Conservation (phyloP, 2,797 vertebrate species). For the Lagorchestes hirsutus region DNA sequence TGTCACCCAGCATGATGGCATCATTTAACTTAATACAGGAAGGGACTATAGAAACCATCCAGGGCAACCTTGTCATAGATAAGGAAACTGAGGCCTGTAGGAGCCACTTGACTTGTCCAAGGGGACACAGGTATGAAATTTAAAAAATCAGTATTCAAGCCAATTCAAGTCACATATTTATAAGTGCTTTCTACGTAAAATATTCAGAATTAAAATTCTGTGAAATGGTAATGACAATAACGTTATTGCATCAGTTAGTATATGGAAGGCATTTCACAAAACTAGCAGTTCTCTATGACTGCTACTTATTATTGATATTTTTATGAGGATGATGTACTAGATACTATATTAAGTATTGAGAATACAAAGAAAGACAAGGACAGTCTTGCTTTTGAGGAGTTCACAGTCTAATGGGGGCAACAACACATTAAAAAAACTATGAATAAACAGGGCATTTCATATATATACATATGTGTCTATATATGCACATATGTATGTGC, state of each 20-base stretch:
- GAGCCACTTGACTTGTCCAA: not conserved
- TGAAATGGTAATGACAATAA: not conserved
- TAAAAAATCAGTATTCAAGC: not conserved
- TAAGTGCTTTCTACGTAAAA: not conserved
- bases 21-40: not conserved
- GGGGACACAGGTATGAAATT: not conserved
- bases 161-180: not conserved
- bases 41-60: not conserved
- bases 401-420: too few species aligned
- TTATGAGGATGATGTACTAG: not conserved
- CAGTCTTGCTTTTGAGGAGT: not conserved
- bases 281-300: not conserved
- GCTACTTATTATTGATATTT: not conserved
- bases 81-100: constrained; percentile 23
- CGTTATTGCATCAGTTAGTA: not conserved
- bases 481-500: too few species aligned
- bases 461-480: too few species aligned
- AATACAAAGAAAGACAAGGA: not conserved
- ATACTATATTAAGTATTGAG: not conserved
- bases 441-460: not conserved
- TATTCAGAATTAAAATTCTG: not conserved
- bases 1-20: not conserved
- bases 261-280: not conserved
- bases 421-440: not conserved
- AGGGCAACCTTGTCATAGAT: not conserved